Conservation (phyloP, 2,113 vertebrate species). For the Tretioscincus oriximinensis region DNA sequence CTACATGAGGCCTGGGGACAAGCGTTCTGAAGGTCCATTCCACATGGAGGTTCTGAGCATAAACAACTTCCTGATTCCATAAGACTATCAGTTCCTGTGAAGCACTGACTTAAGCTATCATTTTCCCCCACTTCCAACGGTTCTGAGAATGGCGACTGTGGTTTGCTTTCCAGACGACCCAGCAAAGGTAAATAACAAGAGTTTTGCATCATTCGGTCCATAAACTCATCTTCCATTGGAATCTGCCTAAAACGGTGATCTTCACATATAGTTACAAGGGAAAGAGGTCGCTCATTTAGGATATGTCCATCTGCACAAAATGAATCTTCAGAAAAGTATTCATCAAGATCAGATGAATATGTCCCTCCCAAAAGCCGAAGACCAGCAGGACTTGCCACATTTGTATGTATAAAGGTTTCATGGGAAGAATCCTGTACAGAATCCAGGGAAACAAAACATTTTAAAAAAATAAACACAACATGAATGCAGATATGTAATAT, state of each 20-base stretch:
- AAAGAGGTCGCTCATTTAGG: constrained; percentile 3
- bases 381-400: neutral
- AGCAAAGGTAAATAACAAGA: constrained; percentile 38
- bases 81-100: constrained; percentile 70
- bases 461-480: neutral
- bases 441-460: neutral
- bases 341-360: constrained; percentile 52
- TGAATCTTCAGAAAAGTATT: constrained; percentile 32
- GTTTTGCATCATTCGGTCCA: constrained; percentile 54
- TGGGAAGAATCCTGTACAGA: constrained; percentile 54
- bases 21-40: constrained; percentile 59
- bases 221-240: constrained; percentile 75
- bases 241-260: constrained; percentile 52
- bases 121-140: constrained; percentile 91
- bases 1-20: constrained; percentile 51
- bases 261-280: constrained; percentile 33
- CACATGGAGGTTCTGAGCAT: constrained; percentile 6
- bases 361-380: constrained; percentile 33
- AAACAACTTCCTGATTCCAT: constrained; percentile 45
- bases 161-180: constrained; percentile 55
- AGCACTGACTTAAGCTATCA: constrained; percentile 88
- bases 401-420: constrained; percentile 31
- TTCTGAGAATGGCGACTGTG: constrained; percentile 72
- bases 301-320: neutral
- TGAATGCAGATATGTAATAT: neutral